Evolutionary conservation across 1,140 invertebrate genomes (phyloP).

Genomic region (Drosophila insularis): DNA sequence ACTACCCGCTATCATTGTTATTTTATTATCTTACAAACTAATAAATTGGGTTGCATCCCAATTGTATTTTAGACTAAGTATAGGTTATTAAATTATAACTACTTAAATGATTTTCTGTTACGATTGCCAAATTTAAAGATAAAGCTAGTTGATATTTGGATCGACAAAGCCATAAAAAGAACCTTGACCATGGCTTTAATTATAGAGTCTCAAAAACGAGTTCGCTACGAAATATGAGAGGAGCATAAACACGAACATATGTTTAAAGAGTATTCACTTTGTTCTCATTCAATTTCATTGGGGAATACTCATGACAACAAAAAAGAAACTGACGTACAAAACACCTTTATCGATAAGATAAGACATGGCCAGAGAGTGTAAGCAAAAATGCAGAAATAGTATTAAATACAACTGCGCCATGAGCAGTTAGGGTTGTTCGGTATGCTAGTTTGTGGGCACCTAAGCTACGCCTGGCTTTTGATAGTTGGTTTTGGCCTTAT

Average conservation of each 20-base stretch:
- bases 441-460: constrained; percentile 10
- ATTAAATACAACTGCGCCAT: constrained; percentile 34
- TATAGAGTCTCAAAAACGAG: neutral
- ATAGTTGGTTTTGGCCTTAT: constrained; percentile 5
- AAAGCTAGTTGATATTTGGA: too few relatives aligned
- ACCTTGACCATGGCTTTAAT: neutral
- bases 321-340: neutral
- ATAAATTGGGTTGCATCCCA: neutral
- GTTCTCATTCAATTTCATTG: neutral
- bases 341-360: neutral
- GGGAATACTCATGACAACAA: neutral
- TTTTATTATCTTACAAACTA: constrained; percentile 35
- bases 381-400: constrained; percentile 12
- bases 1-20: constrained; percentile 35
- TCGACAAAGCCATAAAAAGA: neutral
- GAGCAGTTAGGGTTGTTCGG: constrained; percentile 32
- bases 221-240: too few relatives aligned
- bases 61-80: constrained; percentile 26
- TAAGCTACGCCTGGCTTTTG: constrained; percentile 24
- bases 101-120: too few relatives aligned
- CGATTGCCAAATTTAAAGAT: too few relatives aligned
- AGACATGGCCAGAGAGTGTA: neutral
- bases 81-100: neutral
- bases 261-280: too few relatives aligned
- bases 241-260: too few relatives aligned